A percentile compares a stretch with the other conserved stretches of the same genome.
phyloP scores from a whole-genome alignment of 2,797 vertebrate species.

The Pantherophis vulpinus region DNA sequence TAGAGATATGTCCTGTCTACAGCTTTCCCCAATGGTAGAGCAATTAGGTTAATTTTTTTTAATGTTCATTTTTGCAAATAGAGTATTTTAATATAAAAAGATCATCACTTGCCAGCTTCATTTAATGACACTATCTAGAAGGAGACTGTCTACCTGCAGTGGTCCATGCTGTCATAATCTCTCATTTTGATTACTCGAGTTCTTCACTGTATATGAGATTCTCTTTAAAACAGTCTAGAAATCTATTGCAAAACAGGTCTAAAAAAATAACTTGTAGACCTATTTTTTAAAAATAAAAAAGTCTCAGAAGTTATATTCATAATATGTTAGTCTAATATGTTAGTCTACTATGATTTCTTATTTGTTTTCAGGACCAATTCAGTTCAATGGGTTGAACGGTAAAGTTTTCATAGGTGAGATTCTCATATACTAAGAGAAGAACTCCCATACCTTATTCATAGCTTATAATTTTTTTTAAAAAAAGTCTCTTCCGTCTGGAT shows the following conservation, averaged over 20 bases:
- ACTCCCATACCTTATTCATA: background rate
- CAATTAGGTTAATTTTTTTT: background rate
- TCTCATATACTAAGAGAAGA: background rate
- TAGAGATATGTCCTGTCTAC: background rate
- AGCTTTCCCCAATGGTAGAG: background rate
- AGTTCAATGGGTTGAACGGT: background rate
- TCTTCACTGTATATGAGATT: background rate
- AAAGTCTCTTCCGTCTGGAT: background rate
- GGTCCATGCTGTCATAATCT: background rate
- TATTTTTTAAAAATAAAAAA: background rate
- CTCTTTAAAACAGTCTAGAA: background rate
- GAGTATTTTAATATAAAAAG: background rate
- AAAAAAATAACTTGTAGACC: background rate
- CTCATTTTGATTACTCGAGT: background rate
- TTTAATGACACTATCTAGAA: background rate
- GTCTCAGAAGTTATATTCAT: background rate
- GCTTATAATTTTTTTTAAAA: background rate
- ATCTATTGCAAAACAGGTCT: background rate
- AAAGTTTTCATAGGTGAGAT: background rate
- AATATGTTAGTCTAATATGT: background rate
- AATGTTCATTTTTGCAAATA: background rate
- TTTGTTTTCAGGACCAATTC: background rate
- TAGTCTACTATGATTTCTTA: background rate
- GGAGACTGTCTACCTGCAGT: background rate
- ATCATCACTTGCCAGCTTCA: background rate